phyloP scores from a whole-genome alignment of 2,113 vertebrate genomes.

The Leptosomus discolor region DNA sequence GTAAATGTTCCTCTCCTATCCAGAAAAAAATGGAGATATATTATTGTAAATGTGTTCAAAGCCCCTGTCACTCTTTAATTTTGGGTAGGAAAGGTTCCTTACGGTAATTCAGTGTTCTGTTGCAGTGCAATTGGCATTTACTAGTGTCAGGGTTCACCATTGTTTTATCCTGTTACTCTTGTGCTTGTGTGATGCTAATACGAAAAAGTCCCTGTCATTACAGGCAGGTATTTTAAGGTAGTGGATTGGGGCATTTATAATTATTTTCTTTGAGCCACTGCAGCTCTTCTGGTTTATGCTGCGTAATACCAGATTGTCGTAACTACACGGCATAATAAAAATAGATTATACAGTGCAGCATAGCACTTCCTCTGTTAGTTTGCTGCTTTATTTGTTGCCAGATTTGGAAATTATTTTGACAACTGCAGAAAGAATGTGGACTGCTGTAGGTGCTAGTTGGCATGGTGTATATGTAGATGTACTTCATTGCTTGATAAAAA shows the following conservation, averaged over 20 bases:
- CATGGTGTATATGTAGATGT: neutral
- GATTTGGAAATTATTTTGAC: neutral
- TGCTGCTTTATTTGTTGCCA: neutral
- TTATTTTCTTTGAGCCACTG: neutral
- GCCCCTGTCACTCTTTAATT: neutral
- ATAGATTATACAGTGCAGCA: neutral
- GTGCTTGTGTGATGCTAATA: neutral
- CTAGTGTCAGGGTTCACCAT: neutral
- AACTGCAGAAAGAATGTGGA: neutral
- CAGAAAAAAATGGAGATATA: neutral
- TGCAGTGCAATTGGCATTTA: neutral
- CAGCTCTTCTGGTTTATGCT: constrained; percentile 24
- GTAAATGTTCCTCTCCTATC: neutral
- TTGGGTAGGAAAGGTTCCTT: neutral
- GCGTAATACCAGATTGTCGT: neutral
- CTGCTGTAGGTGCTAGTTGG: neutral
- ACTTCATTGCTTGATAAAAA: neutral
- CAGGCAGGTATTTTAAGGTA: neutral
- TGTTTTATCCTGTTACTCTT: neutral
- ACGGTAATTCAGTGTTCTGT: neutral
- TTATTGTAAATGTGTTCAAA: neutral
- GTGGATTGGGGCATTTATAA: neutral
- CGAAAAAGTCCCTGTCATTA: neutral
- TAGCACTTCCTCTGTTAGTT: neutral
- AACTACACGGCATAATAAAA: neutral